Evolutionary conservation across 2,113 vertebrate genomes (phyloP).

Genomic region (Lasiurus cinereus): DNA sequence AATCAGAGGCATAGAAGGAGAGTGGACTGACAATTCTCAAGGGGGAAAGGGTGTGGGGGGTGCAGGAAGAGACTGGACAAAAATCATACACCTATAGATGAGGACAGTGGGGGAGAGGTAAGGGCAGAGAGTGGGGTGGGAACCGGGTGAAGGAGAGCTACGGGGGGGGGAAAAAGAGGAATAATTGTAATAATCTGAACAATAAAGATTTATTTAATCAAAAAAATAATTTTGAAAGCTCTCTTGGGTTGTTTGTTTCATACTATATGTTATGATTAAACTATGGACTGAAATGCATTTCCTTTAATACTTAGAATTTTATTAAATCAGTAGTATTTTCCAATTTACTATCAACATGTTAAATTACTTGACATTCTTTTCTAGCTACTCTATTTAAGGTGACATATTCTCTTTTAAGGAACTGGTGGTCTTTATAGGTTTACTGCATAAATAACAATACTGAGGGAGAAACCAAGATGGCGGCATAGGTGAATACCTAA

Average conservation of each 20-base stretch:
- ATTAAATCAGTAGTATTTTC: not conserved
- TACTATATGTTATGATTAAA: not conserved
- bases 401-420: not conserved
- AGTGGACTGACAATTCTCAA: no score
- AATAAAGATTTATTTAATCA: no score
- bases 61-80: no score
- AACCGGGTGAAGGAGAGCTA: no score
- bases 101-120: no score
- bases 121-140: no score
- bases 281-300: not conserved
- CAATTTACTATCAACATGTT: not conserved
- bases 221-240: conserved; percentile 12
- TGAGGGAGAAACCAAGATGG: not conserved
- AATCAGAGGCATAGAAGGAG: no score
- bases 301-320: not conserved
- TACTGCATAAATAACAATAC: conserved; percentile 2
- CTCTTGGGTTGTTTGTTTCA: conserved; percentile 18
- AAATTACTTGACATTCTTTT: not conserved
- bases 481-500: no score
- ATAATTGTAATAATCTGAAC: no score
- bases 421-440: not conserved
- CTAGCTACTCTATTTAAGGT: not conserved
- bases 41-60: no score
- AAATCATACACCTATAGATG: no score
- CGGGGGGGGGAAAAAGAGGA: no score